Evolutionary conservation across 2,113 vertebrate species (phyloP), one percentile per base, ranked within the genome.

Genomic region (Polypterus senegalus): DNA sequence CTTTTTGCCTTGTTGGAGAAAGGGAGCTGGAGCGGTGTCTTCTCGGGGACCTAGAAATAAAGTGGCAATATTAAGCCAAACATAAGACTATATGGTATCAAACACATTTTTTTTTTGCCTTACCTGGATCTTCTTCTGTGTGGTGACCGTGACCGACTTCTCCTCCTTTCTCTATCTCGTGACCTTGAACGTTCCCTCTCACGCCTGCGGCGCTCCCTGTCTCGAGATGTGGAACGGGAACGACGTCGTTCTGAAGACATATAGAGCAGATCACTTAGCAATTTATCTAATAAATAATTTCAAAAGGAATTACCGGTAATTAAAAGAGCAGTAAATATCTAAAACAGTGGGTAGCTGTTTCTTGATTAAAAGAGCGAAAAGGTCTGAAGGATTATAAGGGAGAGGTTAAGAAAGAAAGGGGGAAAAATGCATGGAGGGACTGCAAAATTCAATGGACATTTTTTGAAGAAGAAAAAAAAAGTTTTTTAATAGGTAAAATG

Each of bases 71-170:
- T 9, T 9, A 6, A 51, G 6, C 49, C 49, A 51, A 6, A 51
- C 9, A 9, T 51, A 7, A 7, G 49, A 2, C 9, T 9, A 27
- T 27, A 27, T 27, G 27, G 27, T 27, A 27, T 27, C 49, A 51
- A 9, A 9, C 2, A 2, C 6, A 51, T 6, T 7, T 9, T 51
- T 51, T 27, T 27, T 7, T 2, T 2, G 48, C 11, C 76, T 83
- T 63, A 97, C 92, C 91, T 93, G 64, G 94, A 98, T 1, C 94
- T 85, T 4, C 95, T 80, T 65, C 93, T 78, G 75, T 93, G 94
- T 0, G 93, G 92, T 9, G 94, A 98, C 1, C 93, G 85, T 0
- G 92, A 97, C 1, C 94, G 91, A 61, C 85, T 91, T 63, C 93
- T 81, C 45, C 94, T 82, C 1, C 95, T 74, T 4, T 96, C 93